Conservation (phyloP, 1,140 invertebrate species). For the Bradysia coprophila region DNA sequence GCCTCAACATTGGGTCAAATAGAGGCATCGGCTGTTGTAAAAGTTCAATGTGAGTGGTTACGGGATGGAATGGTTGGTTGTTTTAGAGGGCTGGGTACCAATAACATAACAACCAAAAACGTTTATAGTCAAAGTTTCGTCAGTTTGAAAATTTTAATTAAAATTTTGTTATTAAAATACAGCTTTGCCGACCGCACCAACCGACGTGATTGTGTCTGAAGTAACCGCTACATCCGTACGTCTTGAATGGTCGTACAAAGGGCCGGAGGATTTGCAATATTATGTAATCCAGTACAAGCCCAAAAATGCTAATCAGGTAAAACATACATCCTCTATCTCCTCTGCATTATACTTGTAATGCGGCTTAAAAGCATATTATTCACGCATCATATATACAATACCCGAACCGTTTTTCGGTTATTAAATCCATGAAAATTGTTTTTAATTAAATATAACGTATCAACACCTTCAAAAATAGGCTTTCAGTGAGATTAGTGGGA, state of each 20-base stretch:
- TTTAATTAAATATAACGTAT: neutral
- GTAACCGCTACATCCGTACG: conserved; percentile 82
- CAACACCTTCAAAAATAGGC: conserved; percentile 24
- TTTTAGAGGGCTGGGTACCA: no score
- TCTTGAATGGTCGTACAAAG: conserved; percentile 77
- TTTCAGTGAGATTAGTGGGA: conserved; percentile 76
- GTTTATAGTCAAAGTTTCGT: no score
- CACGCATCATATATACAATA: no score
- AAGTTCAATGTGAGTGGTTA: conserved; percentile 87
- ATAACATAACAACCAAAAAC: no score
- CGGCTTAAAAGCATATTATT: neutral
- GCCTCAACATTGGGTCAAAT: conserved; percentile 86
- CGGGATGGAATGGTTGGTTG: no score
- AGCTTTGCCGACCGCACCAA: conserved; percentile 79
- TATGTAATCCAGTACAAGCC: conserved; percentile 94
- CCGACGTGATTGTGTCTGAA: conserved; percentile 73
- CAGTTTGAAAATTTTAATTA: neutral
- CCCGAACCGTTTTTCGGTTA: no score
- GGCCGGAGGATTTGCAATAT: conserved; percentile 69
- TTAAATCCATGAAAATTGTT: no score
- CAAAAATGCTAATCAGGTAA: conserved; percentile 56
- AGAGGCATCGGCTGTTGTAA: conserved; percentile 67
- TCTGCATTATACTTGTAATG: neutral
- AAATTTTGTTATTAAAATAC: conserved; percentile 5
- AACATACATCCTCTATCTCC: conserved; percentile 1